phyloP scores from a whole-genome alignment of 2,113 vertebrate genomes.

The Larimichthys polyactis region DNA sequence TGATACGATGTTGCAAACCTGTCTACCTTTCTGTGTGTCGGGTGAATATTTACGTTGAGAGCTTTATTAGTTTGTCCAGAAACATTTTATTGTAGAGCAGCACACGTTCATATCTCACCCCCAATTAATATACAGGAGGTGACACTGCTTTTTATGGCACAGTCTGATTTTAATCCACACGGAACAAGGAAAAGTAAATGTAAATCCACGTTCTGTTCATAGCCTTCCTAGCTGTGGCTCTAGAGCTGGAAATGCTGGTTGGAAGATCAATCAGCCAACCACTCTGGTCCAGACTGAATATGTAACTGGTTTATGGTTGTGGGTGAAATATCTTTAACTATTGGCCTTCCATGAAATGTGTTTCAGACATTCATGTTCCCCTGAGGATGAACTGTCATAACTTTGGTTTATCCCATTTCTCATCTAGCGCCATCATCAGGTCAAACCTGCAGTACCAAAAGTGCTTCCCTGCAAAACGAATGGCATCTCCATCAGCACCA shows the following conservation, averaged over 20 bases:
- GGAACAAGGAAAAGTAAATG: too few species aligned
- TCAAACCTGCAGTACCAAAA: neutral
- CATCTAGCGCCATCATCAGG: neutral
- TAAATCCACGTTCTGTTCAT: neutral
- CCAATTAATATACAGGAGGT: neutral
- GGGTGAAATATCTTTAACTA: neutral
- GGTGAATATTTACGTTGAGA: slow-evolving; percentile 24
- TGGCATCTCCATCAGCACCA: neutral
- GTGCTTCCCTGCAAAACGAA: neutral
- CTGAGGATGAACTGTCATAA: neutral
- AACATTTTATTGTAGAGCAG: slow-evolving; percentile 26
- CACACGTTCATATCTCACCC: neutral
- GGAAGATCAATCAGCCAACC: neutral
- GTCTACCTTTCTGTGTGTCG: neutral
- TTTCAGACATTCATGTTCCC: neutral
- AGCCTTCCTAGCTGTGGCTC: neutral
- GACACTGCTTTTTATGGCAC: too few species aligned
- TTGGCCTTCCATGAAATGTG: neutral
- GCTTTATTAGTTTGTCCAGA: slow-evolving; percentile 53
- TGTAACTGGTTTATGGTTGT: neutral
- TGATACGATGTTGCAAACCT: too few species aligned
- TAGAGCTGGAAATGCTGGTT: neutral
- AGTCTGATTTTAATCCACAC: too few species aligned
- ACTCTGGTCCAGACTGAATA: neutral
- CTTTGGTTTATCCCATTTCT: neutral